A percentile compares a stretch with the other conserved stretches of the same genome.
These are phyloP conservation scores for Pseudocheirus occidentalis DNA, from an alignment of 2,797 vertebrate species.

Conservation along the genomic window DNA sequence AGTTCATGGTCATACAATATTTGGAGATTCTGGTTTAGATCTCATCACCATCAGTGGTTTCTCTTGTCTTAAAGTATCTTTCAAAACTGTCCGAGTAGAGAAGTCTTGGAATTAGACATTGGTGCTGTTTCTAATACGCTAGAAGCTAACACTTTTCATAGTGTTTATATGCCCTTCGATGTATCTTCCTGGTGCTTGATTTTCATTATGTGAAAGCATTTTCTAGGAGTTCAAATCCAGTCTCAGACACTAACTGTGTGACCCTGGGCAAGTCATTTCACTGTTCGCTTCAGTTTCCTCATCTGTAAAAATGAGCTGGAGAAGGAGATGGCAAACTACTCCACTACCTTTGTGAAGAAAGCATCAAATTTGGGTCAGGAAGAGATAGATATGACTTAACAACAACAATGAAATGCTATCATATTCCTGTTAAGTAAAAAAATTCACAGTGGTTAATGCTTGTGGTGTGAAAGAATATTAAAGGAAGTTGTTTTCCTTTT, in stretches of 20 bases:
- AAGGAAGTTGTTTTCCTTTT: neutral
- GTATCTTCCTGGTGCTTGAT: neutral
- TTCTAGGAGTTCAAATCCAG: neutral
- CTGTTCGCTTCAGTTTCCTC: neutral
- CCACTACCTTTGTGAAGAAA: neutral
- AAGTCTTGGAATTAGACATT: slow-evolving; percentile 2
- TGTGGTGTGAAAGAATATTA: neutral
- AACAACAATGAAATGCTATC: neutral
- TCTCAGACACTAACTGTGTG: neutral
- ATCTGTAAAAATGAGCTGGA: neutral
- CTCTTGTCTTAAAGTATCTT: neutral
- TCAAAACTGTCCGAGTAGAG: slow-evolving; percentile 26
- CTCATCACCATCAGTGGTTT: neutral
- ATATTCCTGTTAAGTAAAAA: neutral
- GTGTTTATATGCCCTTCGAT: neutral
- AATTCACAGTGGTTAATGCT: neutral
- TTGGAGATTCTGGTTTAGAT: neutral
- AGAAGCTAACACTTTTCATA: neutral
- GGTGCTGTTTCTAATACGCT: slow-evolving; percentile 23
- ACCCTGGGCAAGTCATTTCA: neutral
- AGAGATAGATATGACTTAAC: neutral
- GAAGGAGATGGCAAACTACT: neutral
- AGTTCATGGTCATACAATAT: neutral
- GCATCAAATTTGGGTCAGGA: neutral
- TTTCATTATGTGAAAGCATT: neutral